phyloP scores from a whole-genome alignment of 2,888 invertebrate genomes.

The Fabriciana adippe region DNA sequence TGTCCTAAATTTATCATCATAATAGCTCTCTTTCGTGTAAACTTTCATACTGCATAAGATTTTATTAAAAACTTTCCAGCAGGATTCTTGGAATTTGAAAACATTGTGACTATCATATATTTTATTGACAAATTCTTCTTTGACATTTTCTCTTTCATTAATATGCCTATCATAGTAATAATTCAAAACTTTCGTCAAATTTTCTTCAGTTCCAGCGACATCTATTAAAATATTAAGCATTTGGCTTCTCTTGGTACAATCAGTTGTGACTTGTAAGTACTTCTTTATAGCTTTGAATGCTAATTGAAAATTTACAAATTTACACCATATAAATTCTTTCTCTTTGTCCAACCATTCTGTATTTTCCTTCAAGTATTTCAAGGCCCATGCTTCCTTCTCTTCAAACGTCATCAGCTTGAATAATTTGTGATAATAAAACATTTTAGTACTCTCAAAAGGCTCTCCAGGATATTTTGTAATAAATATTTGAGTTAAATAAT shows the following conservation, averaged over 20 bases:
- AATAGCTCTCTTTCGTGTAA: conserved; percentile 42
- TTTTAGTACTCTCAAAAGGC: conserved; percentile 51
- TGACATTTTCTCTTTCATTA: conserved; percentile 51
- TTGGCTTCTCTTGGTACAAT: conserved; percentile 46
- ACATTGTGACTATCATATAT: conserved; percentile 49
- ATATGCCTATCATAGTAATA: conserved; percentile 59
- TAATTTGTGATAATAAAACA: conserved; percentile 48
- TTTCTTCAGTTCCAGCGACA: conserved; percentile 49
- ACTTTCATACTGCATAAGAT: conserved; percentile 53
- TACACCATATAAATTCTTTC: conserved; percentile 55
- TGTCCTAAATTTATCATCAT: conserved; percentile 43
- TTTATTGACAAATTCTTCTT: conserved; percentile 50
- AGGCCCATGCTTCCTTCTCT: conserved; percentile 58
- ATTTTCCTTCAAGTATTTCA: conserved; percentile 50
- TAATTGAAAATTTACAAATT: conserved; percentile 54
- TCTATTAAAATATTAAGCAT: conserved; percentile 51
- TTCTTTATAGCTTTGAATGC: conserved; percentile 55
- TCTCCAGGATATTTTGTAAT: conserved; percentile 48
- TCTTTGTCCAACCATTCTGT: conserved; percentile 51
- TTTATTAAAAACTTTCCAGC: conserved; percentile 57
- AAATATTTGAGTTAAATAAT: conserved; percentile 53
- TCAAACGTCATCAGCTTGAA: conserved; percentile 51
- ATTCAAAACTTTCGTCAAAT: conserved; percentile 51
- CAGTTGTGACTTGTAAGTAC: conserved; percentile 46
- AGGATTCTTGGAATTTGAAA: conserved; percentile 52